Conservation (phyloP, 2,888 invertebrate species). For the Acanthosoma haemorrhoidale region DNA sequence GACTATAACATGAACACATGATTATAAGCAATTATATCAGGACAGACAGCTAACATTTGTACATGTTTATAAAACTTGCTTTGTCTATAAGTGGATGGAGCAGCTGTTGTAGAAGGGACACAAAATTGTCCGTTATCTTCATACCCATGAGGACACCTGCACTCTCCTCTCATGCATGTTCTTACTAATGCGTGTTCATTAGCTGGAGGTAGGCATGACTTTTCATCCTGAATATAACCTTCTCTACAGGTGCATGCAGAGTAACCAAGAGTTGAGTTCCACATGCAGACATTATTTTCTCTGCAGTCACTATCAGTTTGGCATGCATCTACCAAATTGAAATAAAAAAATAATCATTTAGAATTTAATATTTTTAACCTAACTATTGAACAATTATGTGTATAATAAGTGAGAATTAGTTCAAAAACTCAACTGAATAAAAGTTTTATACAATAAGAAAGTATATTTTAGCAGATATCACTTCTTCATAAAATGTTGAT, state of each 20-base stretch:
- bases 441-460: no score
- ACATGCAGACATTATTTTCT: conserved; percentile 62
- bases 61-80: neutral
- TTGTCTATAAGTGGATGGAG: neutral
- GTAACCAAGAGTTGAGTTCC: conserved; percentile 45
- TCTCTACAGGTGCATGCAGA: conserved; percentile 51
- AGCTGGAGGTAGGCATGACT: neutral
- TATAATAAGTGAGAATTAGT: no score
- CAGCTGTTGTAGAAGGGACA: conserved; percentile 29
- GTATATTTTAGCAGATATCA: no score
- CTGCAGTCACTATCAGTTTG: conserved; percentile 60
- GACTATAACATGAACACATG: neutral
- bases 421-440: no score
- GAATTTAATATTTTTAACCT: no score
- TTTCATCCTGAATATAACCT: conserved; percentile 53
- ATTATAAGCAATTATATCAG: neutral
- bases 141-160: conserved; percentile 52
- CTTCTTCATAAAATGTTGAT: no score
- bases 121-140: conserved; percentile 52
- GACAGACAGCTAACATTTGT: neutral
- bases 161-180: conserved; percentile 42
- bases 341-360: no score
- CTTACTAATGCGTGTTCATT: conserved; percentile 45
- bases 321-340: conserved; percentile 56
- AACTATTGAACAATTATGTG: no score